Percentiles rank a stretch among this genome's conserved stretches.
These are phyloP conservation scores for Forbesichthys agassizii DNA, from an alignment of 2,113 vertebrate genomes.

Conservation along the genomic window DNA sequence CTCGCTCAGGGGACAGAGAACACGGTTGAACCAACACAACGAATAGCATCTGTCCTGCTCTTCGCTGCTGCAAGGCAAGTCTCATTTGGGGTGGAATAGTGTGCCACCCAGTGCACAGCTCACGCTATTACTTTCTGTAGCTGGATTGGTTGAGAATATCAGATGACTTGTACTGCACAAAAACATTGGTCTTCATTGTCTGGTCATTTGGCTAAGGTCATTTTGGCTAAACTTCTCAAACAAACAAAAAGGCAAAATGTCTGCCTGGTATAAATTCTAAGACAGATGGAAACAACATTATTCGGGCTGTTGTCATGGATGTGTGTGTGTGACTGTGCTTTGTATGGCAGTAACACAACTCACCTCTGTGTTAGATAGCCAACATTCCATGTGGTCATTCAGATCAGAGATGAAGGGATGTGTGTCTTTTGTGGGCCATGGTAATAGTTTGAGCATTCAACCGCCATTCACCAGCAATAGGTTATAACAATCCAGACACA, in stretches of 20 bases:
- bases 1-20: not conserved
- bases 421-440: not conserved
- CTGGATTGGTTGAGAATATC: not conserved
- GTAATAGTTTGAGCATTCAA: constrained; percentile 13
- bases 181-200: not conserved
- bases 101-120: constrained; percentile 35
- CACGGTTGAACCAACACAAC: not conserved
- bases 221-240: not conserved
- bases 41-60: not conserved
- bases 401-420: not conserved
- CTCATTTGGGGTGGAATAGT: constrained; percentile 8
- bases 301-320: too few relatives aligned
- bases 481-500: constrained; percentile 46
- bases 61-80: not conserved
- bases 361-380: not conserved
- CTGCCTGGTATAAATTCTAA: too few relatives aligned
- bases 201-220: not conserved
- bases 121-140: not conserved
- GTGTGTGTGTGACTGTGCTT: not conserved
- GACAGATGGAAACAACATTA: too few relatives aligned
- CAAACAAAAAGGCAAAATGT: too few relatives aligned
- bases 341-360: not conserved
- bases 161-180: not conserved
- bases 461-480: not conserved
- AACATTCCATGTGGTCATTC: not conserved